These are phyloP conservation scores for Drosophila erecta DNA, from an alignment of 1,140 invertebrate genomes.

Conservation along the genomic window DNA sequence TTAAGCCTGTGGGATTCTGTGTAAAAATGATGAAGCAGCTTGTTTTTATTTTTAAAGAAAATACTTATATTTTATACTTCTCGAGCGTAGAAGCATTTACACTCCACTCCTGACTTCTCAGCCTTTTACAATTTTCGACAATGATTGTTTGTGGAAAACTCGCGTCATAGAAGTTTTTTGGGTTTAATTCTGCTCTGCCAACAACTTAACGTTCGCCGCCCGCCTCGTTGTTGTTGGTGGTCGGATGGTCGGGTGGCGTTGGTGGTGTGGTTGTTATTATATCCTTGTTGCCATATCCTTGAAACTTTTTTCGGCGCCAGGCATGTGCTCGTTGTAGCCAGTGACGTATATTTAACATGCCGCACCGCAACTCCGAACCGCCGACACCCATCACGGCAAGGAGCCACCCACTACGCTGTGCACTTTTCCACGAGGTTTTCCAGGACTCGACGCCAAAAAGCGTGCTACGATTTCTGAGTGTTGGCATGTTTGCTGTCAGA, in stretches of 20 bases:
- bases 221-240: constrained; percentile 16
- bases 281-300: constrained; percentile 66
- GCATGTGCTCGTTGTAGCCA: constrained; percentile 75
- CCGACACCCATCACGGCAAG: constrained; percentile 42
- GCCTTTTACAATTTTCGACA: constrained; percentile 8
- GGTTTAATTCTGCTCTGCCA: constrained; percentile 64
- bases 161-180: constrained; percentile 29
- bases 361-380: constrained; percentile 71
- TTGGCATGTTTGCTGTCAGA: constrained; percentile 82
- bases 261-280: constrained; percentile 41
- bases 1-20: too few species aligned
- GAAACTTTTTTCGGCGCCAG: constrained; percentile 76
- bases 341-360: constrained; percentile 82
- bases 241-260: constrained; percentile 13
- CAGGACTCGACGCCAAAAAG: constrained; percentile 33
- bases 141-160: constrained; percentile 28
- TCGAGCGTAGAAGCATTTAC: too few species aligned
- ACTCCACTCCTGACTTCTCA: too few species aligned
- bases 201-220: constrained; percentile 62
- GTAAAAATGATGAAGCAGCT: too few species aligned
- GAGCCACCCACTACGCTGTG: background rate
- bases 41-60: background rate
- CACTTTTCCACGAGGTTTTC: constrained; percentile 6
- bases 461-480: constrained; percentile 74
- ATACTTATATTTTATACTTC: background rate